Base-by-base conservation (phyloP, 2,113 vertebrate species). In the Solenodon paradoxus region DNA sequence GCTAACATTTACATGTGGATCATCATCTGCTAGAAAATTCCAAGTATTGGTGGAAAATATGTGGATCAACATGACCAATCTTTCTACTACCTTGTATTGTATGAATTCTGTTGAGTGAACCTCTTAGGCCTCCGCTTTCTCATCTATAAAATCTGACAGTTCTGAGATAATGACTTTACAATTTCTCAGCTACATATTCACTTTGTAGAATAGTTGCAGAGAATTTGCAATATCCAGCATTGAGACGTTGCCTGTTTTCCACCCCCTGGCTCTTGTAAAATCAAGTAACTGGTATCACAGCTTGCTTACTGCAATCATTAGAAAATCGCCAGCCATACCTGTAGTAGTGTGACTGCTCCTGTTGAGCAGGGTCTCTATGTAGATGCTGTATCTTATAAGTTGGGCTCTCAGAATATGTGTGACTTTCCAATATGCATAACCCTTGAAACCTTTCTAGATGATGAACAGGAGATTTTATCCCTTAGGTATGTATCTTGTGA, bases 151-250 rank as follows among this genome's bases (percentile, higher is more conserved):
- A 77, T 68, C 28, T 53, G 74, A 66, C 15, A 49, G 24, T 86
- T 72, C 69, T 42, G 78, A 88, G 66, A 17, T 15, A 85, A 8
- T 94, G 75, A 28, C 9, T 68, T 55, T 35, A 45, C 63, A 40
- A 40, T 78, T 83, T 92, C 71, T 74, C 28, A 88, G 19, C 20
- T 81, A 28, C 17, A 55, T 66, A 45, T 30, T 88, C 9, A 71
- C 30, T 93, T 95, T 79, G 63, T 92, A 80, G 30, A 92, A 68
- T 80, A 89, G 35, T 51, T 92, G 13, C 51, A 79, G n/a, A 53
- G 57, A 72, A 51, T 68, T 78, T 78, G 16, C n/a, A 53, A 0
- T 88, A 47, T 95, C n/a, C 88, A 1, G 24, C 47, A 71, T 59
- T 5, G 16, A 57, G n/a, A 19, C 30, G 13, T 69, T 96, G 32